Base-by-base conservation (phyloP, 2,888 invertebrate species). In the Pteria penguin region DNA sequence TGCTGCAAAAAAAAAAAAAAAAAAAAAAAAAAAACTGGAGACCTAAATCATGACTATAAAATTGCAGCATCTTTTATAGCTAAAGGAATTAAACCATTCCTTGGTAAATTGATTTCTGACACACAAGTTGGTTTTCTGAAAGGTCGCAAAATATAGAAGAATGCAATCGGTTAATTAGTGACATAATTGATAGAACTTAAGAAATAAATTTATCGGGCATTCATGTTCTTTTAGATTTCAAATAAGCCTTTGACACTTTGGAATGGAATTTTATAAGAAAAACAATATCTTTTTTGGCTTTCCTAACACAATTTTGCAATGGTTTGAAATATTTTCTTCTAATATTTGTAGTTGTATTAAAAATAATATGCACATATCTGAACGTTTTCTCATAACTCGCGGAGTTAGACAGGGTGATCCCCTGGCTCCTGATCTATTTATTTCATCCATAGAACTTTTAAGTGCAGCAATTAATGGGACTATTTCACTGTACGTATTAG, bases 291-390 rank as follows among this genome's bases (percentile, higher is more conserved):
- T 31, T 54, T 66, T 63, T 36, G 45, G 45, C 45, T 63, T 63
- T 63, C 36, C 36, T 24, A 18, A 63, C 18, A 24, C 31, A 26
- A 36, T 63, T 1, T 26, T 22, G 26, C 33, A 36, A 24, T 63
- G 63, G 33, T 22, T 63, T 63, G n/a, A n/a, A n/a, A 57, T 31
- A n/a, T 69, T 36, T 22, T 45, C 57, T 57, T 27, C 33, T 24
- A 29, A 67, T 67, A 54, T 32, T 29, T 54, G 54, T 4, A 33
- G 18, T 26, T 63, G 22, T 52, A 63, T 62, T 24, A 33, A 24
- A 55, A 71, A 71, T 18, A 61, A 63, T 61, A 63, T 62, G 24
- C 36, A 63, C 11, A n/a, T 52, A 27, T 71, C 71, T 22, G 32
- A 55, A 27, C 14, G 31, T 52, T 55, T 71, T 27, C n/a, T 54